Percentiles rank a stretch among this genome's conserved stretches.
These are phyloP conservation scores for Rhopalosiphum nymphaeae DNA, from an alignment of 2,888 invertebrate species.

Conservation along the genomic window DNA sequence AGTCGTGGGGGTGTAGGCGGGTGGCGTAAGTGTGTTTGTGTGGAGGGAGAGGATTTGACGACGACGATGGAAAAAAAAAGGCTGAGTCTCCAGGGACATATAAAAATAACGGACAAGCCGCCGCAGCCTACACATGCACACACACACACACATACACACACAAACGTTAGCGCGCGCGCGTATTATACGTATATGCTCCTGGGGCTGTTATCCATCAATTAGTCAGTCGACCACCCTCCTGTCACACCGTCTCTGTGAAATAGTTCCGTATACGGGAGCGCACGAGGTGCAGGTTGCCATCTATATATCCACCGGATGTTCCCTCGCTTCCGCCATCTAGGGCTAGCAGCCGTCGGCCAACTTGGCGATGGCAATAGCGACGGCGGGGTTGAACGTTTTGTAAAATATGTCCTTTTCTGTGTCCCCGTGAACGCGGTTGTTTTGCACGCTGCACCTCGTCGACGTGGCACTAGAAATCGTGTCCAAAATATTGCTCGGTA, in stretches of 20 bases:
- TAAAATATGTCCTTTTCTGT: background rate
- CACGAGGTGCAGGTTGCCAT: slow-evolving; percentile 17
- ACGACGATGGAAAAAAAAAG: slow-evolving; percentile 33
- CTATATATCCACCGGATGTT: background rate
- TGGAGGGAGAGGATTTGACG: background rate
- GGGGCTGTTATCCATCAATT: slow-evolving; percentile 64
- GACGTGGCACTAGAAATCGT: background rate
- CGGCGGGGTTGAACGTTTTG: background rate
- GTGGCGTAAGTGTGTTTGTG: background rate
- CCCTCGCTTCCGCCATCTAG: background rate
- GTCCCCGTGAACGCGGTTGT: background rate
- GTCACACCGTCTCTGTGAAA: background rate
- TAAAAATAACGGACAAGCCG: slow-evolving; percentile 42
- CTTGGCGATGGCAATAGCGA: slow-evolving; percentile 21
- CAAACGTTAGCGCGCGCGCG: background rate
- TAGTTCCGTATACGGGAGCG: background rate
- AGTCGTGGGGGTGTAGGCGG: background rate
- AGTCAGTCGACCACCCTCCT: background rate
- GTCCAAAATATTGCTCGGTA: background rate
- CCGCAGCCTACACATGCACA: background rate
- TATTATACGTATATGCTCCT: slow-evolving; percentile 22
- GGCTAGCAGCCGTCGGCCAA: slow-evolving; percentile 5
- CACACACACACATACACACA: background rate
- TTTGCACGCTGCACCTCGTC: background rate
- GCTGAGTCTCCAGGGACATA: slow-evolving; percentile 41